Conservation (phyloP, 2,888 invertebrate species). For the Athalia rosae region DNA sequence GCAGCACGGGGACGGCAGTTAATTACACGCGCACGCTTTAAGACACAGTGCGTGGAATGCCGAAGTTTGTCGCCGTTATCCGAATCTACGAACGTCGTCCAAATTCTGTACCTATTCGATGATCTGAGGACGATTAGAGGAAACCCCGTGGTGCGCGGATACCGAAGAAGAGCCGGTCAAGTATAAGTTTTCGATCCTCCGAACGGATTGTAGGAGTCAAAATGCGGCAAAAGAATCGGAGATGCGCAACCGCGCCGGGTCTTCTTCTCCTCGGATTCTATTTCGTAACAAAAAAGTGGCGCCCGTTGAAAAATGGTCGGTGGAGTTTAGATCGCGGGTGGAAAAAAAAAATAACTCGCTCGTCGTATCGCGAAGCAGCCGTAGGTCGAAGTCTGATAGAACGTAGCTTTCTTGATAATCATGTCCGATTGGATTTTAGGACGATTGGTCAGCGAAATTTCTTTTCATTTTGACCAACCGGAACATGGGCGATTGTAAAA, state of each 20-base stretch:
- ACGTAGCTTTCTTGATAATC: too few species aligned
- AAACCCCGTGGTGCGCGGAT: constrained; percentile 15
- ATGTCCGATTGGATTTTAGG: too few species aligned
- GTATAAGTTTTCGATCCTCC: neutral
- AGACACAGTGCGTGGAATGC: constrained; percentile 29
- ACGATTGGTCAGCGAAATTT: too few species aligned
- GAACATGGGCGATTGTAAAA: too few species aligned
- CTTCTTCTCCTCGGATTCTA: neutral
- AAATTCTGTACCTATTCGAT: constrained; percentile 5
- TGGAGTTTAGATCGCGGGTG: constrained; percentile 2
- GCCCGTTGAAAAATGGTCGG: constrained; percentile 6
- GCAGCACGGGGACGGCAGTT: constrained; percentile 14
- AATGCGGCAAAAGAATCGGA: neutral
- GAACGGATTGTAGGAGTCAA: neutral
- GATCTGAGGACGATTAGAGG: constrained; percentile 27
- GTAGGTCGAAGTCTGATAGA: neutral
- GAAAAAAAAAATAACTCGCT: constrained; percentile 25
- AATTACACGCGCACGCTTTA: neutral
- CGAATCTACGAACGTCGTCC: constrained; percentile 39
- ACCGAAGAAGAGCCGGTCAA: neutral
- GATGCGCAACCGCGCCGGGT: constrained; percentile 16
- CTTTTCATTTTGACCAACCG: too few species aligned
- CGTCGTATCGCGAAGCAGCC: neutral
- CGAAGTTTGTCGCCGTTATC: constrained; percentile 47
- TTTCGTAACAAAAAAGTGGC: constrained; percentile 32